Evolutionary conservation across 2,113 vertebrate species (phyloP).

Genomic region (Piaya cayana): DNA sequence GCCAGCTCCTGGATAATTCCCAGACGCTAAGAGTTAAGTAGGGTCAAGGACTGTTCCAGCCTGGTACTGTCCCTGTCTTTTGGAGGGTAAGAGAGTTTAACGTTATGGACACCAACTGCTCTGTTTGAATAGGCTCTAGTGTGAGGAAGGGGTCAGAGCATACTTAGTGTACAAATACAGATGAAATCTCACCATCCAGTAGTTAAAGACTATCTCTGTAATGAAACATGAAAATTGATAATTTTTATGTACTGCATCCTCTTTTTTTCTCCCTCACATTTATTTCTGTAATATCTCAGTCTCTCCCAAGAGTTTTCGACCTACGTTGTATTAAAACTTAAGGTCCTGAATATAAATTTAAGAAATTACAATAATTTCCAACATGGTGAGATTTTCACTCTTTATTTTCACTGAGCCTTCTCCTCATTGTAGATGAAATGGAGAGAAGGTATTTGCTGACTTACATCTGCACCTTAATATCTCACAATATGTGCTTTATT

Average conservation of each 20-base stretch:
- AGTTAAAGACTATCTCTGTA: not conserved
- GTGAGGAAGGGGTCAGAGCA: not conserved
- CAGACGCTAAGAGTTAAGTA: not conserved
- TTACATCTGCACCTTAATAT: not conserved
- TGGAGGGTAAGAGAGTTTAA: not conserved
- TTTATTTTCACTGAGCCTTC: not conserved
- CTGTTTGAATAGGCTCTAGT: not conserved
- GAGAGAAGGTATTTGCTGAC: not conserved
- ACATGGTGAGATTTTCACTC: not conserved
- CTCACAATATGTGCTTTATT: not conserved
- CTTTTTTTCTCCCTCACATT: fast-evolving
- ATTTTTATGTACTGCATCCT: not conserved
- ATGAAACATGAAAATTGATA: not conserved
- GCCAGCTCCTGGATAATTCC: not conserved
- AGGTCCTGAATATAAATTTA: not conserved
- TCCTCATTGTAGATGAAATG: not conserved
- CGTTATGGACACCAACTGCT: not conserved
- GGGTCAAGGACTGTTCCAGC: not conserved
- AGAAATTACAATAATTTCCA: not conserved
- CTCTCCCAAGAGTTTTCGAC: not conserved
- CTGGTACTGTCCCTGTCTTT: not conserved
- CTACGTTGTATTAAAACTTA: not conserved
- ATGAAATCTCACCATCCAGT: not conserved
- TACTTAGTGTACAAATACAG: not conserved
- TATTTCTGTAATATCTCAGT: not conserved